These are phyloP conservation scores for Morus bassanus DNA, from an alignment of 2,797 vertebrate genomes.

Conservation along the genomic window DNA sequence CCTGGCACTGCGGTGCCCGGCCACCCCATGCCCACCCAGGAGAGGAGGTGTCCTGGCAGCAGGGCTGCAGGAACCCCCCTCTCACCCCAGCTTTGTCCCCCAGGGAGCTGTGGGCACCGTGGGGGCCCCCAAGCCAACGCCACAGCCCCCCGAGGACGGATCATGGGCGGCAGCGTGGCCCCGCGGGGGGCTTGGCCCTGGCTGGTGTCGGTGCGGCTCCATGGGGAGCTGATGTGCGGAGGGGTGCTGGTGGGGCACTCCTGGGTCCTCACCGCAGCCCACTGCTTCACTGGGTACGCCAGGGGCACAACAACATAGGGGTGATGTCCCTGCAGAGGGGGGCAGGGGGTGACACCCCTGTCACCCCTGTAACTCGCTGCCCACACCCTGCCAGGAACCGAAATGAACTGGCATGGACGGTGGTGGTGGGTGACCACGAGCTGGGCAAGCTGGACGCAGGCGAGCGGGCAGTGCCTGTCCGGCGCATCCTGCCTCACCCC, in stretches of 20 bases:
- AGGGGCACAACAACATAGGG: background rate
- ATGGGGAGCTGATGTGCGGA: conserved; percentile 90
- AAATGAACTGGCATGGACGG: conserved; percentile 90
- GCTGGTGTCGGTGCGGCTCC: conserved; percentile 89
- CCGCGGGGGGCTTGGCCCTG: conserved; percentile 90
- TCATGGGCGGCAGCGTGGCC: conserved; percentile 87
- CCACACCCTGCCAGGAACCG: conserved; percentile 73
- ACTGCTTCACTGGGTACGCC: conserved; percentile 89
- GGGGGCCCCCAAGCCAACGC: conserved; percentile 61
- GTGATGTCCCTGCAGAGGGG: background rate
- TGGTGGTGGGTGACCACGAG: conserved; percentile 87
- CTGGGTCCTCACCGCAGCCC: conserved; percentile 93
- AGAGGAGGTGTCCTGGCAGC: background rate
- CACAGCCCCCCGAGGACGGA: conserved; percentile 81
- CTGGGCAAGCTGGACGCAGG: conserved; percentile 80
- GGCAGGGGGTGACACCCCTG: background rate
- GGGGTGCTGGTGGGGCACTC: conserved; percentile 88
- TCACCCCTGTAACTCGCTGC: background rate
- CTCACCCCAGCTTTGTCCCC: background rate
- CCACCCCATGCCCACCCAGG: background rate
- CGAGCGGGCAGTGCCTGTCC: conserved; percentile 83
- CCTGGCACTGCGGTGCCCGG: fast-evolving
- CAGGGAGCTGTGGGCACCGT: conserved; percentile 82
- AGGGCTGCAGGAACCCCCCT: fast-evolving
- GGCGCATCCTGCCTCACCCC: conserved; percentile 89